Percentiles rank a stretch among this genome's conserved stretches.
These are phyloP conservation scores for Ecdyonurus torrentis DNA, from an alignment of 2,888 invertebrate genomes.

Conservation along the genomic window DNA sequence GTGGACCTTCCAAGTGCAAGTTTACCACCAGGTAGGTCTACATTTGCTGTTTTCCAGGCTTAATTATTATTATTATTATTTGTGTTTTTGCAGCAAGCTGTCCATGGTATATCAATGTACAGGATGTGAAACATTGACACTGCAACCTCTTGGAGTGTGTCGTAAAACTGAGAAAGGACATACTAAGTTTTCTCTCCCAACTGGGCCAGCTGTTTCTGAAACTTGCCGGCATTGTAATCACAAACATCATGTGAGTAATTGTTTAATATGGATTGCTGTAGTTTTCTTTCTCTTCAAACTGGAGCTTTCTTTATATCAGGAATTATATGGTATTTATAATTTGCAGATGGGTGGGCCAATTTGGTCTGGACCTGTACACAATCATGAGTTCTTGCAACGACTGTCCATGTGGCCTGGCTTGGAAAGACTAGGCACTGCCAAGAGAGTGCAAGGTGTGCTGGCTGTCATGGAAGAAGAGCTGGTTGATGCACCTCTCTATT, in stretches of 20 bases:
- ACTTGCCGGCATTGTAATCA: constrained; percentile 61
- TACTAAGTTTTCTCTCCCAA: constrained; percentile 47
- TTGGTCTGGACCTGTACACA: constrained; percentile 79
- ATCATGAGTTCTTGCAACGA: constrained; percentile 51
- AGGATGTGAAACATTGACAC: constrained; percentile 65
- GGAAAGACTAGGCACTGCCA: constrained; percentile 45
- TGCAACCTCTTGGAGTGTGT: constrained; percentile 53
- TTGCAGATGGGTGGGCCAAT: constrained; percentile 79
- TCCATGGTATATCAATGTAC: constrained; percentile 79
- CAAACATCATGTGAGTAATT: constrained; percentile 45
- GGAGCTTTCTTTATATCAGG: too few species aligned
- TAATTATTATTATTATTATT: too few species aligned
- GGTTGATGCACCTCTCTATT: constrained; percentile 69
- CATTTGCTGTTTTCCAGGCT: background rate
- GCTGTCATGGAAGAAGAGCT: constrained; percentile 72
- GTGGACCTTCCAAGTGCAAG: constrained; percentile 73
- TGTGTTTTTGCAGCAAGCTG: constrained; percentile 45
- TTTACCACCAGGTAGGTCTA: constrained; percentile 52
- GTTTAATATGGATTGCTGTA: too few species aligned
- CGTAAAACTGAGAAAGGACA: constrained; percentile 20
- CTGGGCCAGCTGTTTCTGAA: constrained; percentile 46
- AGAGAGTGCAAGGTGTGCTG: constrained; percentile 64
- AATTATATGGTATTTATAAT: too few species aligned
- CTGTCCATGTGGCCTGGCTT: constrained; percentile 29
- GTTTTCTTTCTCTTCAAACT: too few species aligned